Base-by-base conservation (phyloP, 2,888 invertebrate species). In the Cerceris rybyensis region DNA sequence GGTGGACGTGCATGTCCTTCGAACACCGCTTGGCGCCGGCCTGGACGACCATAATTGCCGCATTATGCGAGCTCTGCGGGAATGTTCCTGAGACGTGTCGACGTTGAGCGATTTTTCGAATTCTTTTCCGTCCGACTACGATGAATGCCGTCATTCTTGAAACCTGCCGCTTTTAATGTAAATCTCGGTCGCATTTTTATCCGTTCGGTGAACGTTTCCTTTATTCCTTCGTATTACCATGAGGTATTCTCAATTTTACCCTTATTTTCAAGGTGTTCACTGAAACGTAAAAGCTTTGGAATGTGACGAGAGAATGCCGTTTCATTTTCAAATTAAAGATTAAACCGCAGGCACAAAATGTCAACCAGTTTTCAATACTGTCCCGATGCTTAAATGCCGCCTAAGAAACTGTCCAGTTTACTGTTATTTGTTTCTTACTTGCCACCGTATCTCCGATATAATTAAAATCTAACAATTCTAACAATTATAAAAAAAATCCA, bases 21-120 rank as follows among this genome's bases (percentile, higher is more conserved):
- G 80, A 70, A 76, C 80, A 80, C 70, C 76, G 80, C 79, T 85
- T 86, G 86, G 86, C 86, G 86, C 86, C 86, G 71, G 72, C 75
- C 81, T 75, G 82, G 70, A 78, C 72, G 57, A 72, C 39, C 57
- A 73, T 86, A 86, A 86, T 86, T 84, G 82, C 79, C 59, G 63
- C 66, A 75, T 84, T 84, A 84, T 84, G 74, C 84, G 77, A 71
- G 64, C 46, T 72, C 64, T 60, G 50, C 78, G 72, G 68, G 71
- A 78, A 78, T 68, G 69, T 65, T 42, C 68, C 49, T 8, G 50
- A 46, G 69, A 73, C 72, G 78, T 63, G 73, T 78, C 57, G 73
- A 49, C 73, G 78, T 69, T 55, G 68, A 60, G 17, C 52, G 54
- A 79, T 63, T 69, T 79, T 66, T 79, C 69, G 69, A 70, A 79